Conservation (phyloP, 2,113 vertebrate species). For the Crocuta crocuta region DNA sequence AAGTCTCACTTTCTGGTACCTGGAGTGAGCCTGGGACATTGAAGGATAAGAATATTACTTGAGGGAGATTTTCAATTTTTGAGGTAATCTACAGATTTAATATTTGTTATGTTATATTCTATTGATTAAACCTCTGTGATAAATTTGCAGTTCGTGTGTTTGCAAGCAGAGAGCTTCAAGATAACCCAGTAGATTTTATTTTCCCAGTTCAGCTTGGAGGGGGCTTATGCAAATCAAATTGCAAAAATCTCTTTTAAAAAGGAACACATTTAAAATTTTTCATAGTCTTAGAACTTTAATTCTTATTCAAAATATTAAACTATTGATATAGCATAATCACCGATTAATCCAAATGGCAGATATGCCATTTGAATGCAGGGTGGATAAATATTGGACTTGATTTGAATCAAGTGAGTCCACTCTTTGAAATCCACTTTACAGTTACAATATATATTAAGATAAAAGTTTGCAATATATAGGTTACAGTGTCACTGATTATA, state of each 20-base stretch:
- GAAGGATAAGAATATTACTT: background rate
- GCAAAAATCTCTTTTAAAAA: slow-evolving; percentile 13
- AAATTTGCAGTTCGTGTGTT: background rate
- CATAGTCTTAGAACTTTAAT: background rate
- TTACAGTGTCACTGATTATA: background rate
- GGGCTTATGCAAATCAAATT: background rate
- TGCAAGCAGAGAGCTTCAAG: background rate
- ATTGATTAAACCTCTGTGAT: background rate
- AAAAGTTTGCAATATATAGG: background rate
- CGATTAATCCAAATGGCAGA: background rate
- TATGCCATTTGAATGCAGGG: background rate
- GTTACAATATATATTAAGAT: background rate
- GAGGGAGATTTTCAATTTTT: slow-evolving; percentile 23
- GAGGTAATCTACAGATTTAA: slow-evolving; percentile 13
- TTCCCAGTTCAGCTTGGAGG: background rate
- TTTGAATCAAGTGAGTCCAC: background rate
- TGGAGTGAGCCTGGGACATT: background rate
- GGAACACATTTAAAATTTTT: slow-evolving; percentile 40
- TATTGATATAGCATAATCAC: background rate
- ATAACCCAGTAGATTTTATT: slow-evolving; percentile 27
- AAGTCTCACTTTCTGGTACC: background rate
- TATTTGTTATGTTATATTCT: slow-evolving; percentile 48
- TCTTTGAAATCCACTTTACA: background rate
- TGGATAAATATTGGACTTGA: background rate
- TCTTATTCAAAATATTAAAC: slow-evolving; percentile 49